Conservation (phyloP, 2,797 vertebrate genomes). For the Sebastes wilsoni region DNA sequence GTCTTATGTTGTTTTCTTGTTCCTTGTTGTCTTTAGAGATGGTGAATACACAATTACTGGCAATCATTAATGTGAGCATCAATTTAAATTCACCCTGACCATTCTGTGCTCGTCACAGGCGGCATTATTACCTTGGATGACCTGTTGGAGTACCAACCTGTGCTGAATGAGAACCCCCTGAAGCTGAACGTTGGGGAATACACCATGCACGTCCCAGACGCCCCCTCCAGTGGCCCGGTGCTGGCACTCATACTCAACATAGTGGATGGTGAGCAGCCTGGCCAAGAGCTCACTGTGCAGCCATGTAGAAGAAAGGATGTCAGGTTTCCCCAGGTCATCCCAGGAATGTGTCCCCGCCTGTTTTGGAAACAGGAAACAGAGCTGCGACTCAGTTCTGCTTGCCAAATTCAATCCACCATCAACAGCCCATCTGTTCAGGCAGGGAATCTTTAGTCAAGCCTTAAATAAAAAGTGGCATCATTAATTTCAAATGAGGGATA, state of each 20-base stretch:
- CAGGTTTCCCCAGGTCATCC: constrained; percentile 68
- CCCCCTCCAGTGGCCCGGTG: constrained; percentile 93
- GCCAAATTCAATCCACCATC: constrained; percentile 51
- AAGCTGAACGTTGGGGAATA: constrained; percentile 85
- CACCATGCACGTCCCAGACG: constrained; percentile 87
- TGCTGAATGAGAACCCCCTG: constrained; percentile 86
- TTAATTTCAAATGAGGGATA: constrained; percentile 17
- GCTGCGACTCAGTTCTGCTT: constrained; percentile 12
- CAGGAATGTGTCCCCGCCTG: constrained; percentile 33
- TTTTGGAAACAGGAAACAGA: constrained; percentile 46
- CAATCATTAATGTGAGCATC: not conserved
- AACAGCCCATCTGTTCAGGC: constrained; percentile 48
- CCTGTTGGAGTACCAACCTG: constrained; percentile 85
- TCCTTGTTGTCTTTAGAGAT: not conserved
- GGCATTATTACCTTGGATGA: constrained; percentile 92
- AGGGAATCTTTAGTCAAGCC: constrained; percentile 22
- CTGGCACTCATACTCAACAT: constrained; percentile 95
- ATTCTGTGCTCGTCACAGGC: constrained; percentile 75
- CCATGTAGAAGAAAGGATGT: constrained; percentile 60
- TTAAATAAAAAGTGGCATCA: constrained; percentile 28
- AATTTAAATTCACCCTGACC: constrained; percentile 7
- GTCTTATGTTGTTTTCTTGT: constrained; percentile 66
- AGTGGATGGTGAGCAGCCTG: constrained; percentile 87
- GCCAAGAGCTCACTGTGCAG: constrained; percentile 43
- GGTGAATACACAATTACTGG: not conserved